phyloP scores from a whole-genome alignment of 2,113 vertebrate genomes.

The Ondatra zibethicus region DNA sequence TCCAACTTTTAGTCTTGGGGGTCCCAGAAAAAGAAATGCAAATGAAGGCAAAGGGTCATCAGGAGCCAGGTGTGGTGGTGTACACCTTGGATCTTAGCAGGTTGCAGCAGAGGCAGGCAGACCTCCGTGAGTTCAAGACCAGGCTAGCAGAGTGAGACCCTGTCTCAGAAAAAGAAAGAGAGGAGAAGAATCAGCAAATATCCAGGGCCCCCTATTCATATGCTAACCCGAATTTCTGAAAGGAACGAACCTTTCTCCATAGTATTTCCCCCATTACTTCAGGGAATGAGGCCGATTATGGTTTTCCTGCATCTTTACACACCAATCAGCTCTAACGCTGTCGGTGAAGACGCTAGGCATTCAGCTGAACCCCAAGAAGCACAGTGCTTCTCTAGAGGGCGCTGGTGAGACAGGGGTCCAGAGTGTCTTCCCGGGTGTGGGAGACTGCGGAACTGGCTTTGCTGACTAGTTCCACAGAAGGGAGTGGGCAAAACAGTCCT shows the following conservation, averaged over 20 bases:
- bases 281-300: neutral
- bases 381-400: neutral
- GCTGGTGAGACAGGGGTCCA: neutral
- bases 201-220: no score
- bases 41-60: neutral
- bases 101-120: neutral
- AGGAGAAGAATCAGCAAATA: neutral
- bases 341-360: neutral
- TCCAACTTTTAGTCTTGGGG: neutral
- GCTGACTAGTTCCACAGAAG: neutral
- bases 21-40: neutral
- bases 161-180: neutral
- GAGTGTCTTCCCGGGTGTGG: fast-evolving
- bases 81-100: neutral
- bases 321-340: no score
- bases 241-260: neutral
- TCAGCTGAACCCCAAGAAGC: neutral
- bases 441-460: neutral
- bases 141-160: neutral
- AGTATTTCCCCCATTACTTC: neutral
- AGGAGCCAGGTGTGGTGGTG: neutral
- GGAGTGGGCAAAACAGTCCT: neutral
- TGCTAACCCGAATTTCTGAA: neutral
- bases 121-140: neutral
- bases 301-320: neutral